Base-by-base conservation (phyloP, 2,113 vertebrate genomes). In the Gymnorhina tibicen region DNA sequence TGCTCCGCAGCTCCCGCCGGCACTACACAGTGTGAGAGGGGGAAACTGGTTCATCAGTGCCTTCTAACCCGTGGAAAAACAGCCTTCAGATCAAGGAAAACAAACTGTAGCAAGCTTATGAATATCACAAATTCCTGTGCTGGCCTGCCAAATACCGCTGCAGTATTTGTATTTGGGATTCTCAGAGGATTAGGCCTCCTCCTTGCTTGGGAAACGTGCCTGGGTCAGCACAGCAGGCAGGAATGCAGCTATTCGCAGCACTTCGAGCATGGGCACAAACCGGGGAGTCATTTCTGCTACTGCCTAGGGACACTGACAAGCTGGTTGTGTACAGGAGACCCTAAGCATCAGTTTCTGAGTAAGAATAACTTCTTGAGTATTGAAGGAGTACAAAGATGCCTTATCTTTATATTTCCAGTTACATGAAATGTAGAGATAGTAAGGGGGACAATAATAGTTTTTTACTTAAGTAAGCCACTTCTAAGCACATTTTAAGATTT, bases 21-120 rank as follows among this genome's bases (percentile, higher is more conserved):
- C 7, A 3, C 30, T 5, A 49, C 52, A 0, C 35, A 2, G 11
- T 1, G 60, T 26, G 6, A 3, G 3, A 8, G 13, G 5, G 19
- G 44, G 9, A 70, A 56, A 33, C 5, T 9, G 39, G 1, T 23
- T 12, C 85, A 2, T 10, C 30, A 0, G 20, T 14, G 23, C 17
- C 68, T 47, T 32, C n/a, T 35, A 59, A 67, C 12, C 44, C 18
- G 0, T 16, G 66, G 28, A 92, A 79, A 95, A 95, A 46, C 56
- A 56, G 64, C 39, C 44, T n/a, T 47, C 16, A 21, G 62, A 44
- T 24, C 30, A 72, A 91, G 69, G 24, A 69, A 95, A 94, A 95
- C 68, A 94, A 94, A 85, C 79, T 19, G 8, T 2, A 63, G 37
- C 37, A 47, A 85, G 85, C 46, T 46, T 7, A 19, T 4, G 49